These are phyloP conservation scores for Temnothorax unifasciatus DNA, from an alignment of 2,888 invertebrate genomes.

Conservation along the genomic window DNA sequence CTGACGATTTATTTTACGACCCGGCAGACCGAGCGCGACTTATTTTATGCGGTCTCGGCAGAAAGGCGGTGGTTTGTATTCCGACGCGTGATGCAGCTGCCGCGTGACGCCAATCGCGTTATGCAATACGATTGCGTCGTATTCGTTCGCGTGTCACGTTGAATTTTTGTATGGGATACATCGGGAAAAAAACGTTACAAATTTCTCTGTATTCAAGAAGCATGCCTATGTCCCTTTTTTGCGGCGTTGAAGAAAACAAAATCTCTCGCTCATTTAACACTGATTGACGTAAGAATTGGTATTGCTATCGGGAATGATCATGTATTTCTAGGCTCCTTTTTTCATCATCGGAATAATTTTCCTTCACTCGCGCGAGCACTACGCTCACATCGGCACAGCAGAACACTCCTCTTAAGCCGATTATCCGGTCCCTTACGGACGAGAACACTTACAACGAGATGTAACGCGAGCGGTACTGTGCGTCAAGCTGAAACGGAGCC, in stretches of 20 bases:
- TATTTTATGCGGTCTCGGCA: background rate
- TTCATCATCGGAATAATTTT: background rate
- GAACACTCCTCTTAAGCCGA: conserved; percentile 25
- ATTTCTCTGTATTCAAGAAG: background rate
- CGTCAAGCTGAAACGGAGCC: conserved; percentile 1
- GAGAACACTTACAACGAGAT: conserved; percentile 23
- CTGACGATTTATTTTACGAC: conserved; percentile 54
- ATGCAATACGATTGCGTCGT: conserved; percentile 61
- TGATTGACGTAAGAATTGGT: background rate
- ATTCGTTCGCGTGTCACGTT: conserved; percentile 18
- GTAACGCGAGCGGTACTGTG: background rate
- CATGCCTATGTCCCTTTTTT: background rate
- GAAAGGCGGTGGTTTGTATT: conserved; percentile 1
- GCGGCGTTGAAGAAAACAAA: background rate
- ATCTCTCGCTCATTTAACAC: background rate
- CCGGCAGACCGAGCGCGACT: background rate
- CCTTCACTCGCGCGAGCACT: conserved; percentile 34
- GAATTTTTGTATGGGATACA: conserved; percentile 17
- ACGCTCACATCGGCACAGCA: conserved; percentile 26
- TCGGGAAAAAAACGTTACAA: background rate
- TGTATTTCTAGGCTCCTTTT: background rate
- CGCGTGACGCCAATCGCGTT: conserved; percentile 62
- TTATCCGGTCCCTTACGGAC: background rate
- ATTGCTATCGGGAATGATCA: background rate
- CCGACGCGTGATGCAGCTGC: conserved; percentile 45